Evolutionary conservation across 1,140 invertebrate species (phyloP), one percentile per base, ranked within the genome.

Genomic region (Euglossa dilemma): DNA sequence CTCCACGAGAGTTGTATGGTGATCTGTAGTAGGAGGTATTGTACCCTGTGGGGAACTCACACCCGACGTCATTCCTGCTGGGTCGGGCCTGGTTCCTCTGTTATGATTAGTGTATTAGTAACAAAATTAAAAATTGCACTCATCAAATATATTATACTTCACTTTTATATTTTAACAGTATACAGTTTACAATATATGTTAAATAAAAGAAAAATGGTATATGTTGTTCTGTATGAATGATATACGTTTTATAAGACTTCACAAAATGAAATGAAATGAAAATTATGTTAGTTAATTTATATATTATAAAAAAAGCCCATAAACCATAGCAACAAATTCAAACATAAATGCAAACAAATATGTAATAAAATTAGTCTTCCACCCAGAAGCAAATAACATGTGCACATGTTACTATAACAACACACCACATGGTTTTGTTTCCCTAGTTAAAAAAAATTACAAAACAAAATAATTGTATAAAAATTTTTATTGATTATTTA

Each of bases 1-100:
- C 95, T 98, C 97, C 97, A 98, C 97, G 78, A 97, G 95, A 85
- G 97, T 97, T 88, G 96, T 96, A 93, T 96, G 96, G 87, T 96
- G 95, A 94, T 96, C 95, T 89, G 95, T 95, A 95, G 95, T 96
- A 95, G 95, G 95, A 95, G 94, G 95, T 95, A 93, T 95, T 91
- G 93, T 95, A 92, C 94, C 95, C 89, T 92, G 96, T 94, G 94
- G 95, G 94, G 93, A 96, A 95, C 95, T 94, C 90, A 95, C 93
- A 77, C 95, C 95, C 61, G 96, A 96, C 92, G 97, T 97, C 95
- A 97, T 96, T 88, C 96, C 97, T 85, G 97, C 96, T 95, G 97
- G 97, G 93, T 98, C 97, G 92, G 97, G 96, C 88, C 96, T 96
- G 89, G 97, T 96, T 90, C 96, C 97, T 96, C 97, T 98, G 94